Conservation (phyloP, 1,140 invertebrate species). For the Atopsyche davidsoni region DNA sequence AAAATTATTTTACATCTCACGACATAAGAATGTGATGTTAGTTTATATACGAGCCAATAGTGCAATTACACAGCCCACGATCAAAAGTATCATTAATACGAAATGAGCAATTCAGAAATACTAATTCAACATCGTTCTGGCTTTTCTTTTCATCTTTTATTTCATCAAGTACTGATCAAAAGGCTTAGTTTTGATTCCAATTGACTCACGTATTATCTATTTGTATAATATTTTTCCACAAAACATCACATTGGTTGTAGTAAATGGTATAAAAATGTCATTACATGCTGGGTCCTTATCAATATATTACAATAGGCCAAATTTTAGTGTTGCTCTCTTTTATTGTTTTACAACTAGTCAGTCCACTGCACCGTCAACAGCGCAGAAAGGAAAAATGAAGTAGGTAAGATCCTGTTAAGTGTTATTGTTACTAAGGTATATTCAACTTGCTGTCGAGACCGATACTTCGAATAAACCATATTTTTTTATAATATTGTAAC, state of each 20-base stretch:
- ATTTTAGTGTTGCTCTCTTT: slow-evolving; percentile 20
- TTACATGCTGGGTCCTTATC: slow-evolving; percentile 10
- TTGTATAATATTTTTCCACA: background rate
- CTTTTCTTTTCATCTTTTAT: background rate
- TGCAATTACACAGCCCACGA: too few relatives aligned
- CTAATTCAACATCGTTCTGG: background rate
- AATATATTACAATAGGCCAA: slow-evolving; percentile 24
- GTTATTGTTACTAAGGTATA: too few relatives aligned
- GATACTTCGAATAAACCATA: too few relatives aligned
- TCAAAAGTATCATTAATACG: too few relatives aligned
- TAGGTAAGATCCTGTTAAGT: too few relatives aligned
- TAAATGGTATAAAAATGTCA: slow-evolving; percentile 21
- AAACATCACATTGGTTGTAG: slow-evolving; percentile 13
- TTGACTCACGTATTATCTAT: background rate
- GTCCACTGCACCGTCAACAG: slow-evolving; percentile 25
- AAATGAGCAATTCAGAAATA: background rate
- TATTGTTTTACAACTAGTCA: slow-evolving; percentile 25
- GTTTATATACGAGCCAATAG: too few relatives aligned
- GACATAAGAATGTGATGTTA: too few relatives aligned
- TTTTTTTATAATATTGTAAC: too few relatives aligned
- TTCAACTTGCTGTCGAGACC: too few relatives aligned
- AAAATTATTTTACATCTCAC: too few relatives aligned
- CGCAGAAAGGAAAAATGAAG: slow-evolving; percentile 24
- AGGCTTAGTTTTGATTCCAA: background rate
- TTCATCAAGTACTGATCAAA: too few relatives aligned